Evolutionary conservation across 2,113 vertebrate species (phyloP).

Genomic region (Mungos mungo): DNA sequence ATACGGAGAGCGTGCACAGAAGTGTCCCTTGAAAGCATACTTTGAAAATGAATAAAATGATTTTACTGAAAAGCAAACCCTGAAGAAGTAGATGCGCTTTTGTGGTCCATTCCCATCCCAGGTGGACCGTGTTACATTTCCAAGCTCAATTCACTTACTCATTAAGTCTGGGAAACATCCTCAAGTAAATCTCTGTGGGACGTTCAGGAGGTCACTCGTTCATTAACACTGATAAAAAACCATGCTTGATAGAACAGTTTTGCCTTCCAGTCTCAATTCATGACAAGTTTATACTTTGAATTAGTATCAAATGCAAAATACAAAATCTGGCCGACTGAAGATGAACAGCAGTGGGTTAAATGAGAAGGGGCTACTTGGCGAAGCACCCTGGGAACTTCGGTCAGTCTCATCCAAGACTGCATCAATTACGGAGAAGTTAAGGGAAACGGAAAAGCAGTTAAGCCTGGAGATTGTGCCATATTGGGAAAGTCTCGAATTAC

Average conservation of each 20-base stretch:
- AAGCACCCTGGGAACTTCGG: not conserved
- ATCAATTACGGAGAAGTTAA: conserved; percentile 49
- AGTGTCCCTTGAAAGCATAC: not conserved
- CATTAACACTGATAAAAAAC: not conserved
- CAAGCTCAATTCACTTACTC: not conserved
- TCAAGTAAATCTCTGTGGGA: not conserved
- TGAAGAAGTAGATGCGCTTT: not conserved
- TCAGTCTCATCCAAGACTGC: not conserved
- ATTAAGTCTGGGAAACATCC: not conserved
- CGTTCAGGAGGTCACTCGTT: not conserved
- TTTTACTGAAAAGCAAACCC: not conserved
- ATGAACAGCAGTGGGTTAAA: not conserved
- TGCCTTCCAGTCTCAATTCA: not conserved
- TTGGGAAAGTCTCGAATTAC: conserved; percentile 22
- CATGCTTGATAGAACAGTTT: not conserved
- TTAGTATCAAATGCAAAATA: conserved; percentile 1
- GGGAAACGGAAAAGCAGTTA: conserved; percentile 48
- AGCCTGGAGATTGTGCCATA: conserved; percentile 1
- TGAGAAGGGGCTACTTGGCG: not conserved
- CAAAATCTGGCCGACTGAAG: conserved; percentile 22
- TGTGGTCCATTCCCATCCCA: not conserved
- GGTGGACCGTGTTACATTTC: not conserved
- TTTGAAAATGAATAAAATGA: conserved; percentile 7
- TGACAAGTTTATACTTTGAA: not conserved
- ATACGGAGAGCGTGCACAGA: not conserved